These are phyloP conservation scores for Hassar affinis DNA, from an alignment of 2,113 vertebrate genomes.

Conservation along the genomic window DNA sequence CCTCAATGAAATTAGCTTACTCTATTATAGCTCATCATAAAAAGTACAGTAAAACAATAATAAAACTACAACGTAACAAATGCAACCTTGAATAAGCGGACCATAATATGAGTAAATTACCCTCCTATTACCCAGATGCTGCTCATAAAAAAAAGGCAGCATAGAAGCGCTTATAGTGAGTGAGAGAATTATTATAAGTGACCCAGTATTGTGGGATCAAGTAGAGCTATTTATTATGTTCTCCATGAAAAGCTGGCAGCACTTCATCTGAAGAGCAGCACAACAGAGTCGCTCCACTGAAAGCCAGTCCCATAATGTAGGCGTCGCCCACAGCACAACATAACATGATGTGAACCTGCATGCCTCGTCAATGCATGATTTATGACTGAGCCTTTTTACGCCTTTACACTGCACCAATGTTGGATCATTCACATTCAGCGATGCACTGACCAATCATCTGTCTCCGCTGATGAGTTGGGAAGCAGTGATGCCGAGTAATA, in stretches of 20 bases:
- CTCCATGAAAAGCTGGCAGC: conserved; percentile 2
- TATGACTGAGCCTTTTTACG: neutral
- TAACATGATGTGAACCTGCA: neutral
- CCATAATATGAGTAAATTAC: conserved; percentile 35
- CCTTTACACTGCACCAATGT: neutral
- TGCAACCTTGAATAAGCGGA: conserved; percentile 21
- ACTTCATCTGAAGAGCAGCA: conserved; percentile 24
- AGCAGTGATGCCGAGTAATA: conserved; percentile 5
- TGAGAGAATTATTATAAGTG: conserved; percentile 38
- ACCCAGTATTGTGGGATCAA: conserved; percentile 39
- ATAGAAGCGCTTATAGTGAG: conserved; percentile 13
- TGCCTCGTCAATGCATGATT: neutral
- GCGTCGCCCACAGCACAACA: conserved; percentile 16
- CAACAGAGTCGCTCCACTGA: conserved; percentile 11
- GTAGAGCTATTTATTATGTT: conserved; percentile 45
- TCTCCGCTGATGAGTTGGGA: neutral
- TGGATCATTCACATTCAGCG: neutral
- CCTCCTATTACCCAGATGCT: conserved; percentile 35
- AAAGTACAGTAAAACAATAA: conserved; percentile 3
- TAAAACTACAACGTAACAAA: conserved; percentile 27
- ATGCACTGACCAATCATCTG: neutral
- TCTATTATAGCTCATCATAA: conserved; percentile 9
- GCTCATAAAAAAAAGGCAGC: conserved; percentile 14
- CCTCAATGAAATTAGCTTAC: neutral
- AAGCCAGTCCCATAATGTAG: conserved; percentile 4